phyloP scores from a whole-genome alignment of 2,113 vertebrate genomes.

The Anthoscopus minutus region DNA sequence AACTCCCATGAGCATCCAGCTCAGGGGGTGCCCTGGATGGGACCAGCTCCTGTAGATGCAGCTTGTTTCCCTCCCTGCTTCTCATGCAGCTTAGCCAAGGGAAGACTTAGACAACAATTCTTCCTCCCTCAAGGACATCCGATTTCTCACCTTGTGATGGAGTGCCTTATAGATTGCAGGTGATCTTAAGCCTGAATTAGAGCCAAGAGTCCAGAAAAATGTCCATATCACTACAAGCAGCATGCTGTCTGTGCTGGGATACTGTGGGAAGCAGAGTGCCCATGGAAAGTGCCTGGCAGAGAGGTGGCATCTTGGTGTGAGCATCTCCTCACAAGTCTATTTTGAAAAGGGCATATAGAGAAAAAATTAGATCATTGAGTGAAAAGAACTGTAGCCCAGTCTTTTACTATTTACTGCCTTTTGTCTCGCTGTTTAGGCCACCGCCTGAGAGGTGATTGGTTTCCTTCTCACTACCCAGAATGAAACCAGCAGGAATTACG shows the following conservation, averaged over 20 bases:
- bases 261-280: not conserved
- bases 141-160: not conserved
- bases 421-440: not conserved
- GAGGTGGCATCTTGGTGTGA: accelerated
- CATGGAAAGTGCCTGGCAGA: accelerated
- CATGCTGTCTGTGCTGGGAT: not conserved
- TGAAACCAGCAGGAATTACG: not conserved
- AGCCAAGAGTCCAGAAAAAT: not conserved
- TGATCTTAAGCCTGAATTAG: not conserved
- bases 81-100: not conserved
- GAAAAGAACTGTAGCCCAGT: not conserved
- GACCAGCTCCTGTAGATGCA: not conserved
- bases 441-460: not conserved
- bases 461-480: not conserved
- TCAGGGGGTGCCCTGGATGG: not conserved
- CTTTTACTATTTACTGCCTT: not conserved
- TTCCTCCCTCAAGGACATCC: not conserved
- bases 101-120: not conserved
- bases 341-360: not conserved
- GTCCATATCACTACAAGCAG: accelerated
- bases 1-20: accelerated
- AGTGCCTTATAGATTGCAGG: not conserved
- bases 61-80: not conserved
- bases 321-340: not conserved
- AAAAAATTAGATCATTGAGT: not conserved